Percentiles rank a stretch among this genome's conserved stretches.
Conservation (phyloP, 2,888 invertebrate genomes). For the Odontomyia ornata region DNA sequence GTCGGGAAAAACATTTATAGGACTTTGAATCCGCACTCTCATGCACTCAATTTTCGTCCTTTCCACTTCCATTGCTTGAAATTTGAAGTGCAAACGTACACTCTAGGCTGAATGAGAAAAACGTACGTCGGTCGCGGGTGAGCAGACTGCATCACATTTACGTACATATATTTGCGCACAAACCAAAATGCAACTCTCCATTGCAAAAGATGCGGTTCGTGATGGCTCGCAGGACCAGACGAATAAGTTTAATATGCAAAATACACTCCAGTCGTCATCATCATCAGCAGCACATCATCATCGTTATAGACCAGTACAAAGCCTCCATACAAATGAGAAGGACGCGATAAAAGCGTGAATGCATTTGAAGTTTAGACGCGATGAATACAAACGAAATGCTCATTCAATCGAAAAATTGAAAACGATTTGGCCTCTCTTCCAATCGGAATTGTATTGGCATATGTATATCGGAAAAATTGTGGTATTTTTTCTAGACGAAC, state of each 20-base stretch:
- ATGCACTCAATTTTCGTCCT: neutral
- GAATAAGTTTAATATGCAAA: slow-evolving; percentile 38
- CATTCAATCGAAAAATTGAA: slow-evolving; percentile 22
- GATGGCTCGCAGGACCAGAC: slow-evolving; percentile 5
- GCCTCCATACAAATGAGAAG: neutral
- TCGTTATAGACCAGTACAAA: neutral
- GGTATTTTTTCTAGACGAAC: too few species aligned
- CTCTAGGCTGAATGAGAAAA: too few species aligned
- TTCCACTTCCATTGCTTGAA: neutral
- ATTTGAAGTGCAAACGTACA: neutral
- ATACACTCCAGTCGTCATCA: slow-evolving; percentile 21
- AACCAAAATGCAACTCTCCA: slow-evolving; percentile 20
- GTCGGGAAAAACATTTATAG: slow-evolving; percentile 21
- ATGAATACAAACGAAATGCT: neutral
- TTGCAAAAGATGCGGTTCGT: slow-evolving; percentile 14
- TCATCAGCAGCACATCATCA: neutral
- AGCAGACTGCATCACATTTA: too few species aligned
- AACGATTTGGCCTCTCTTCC: slow-evolving; percentile 25
- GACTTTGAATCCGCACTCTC: neutral
- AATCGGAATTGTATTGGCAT: too few species aligned
- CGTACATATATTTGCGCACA: slow-evolving; percentile 1
- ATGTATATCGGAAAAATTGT: too few species aligned
- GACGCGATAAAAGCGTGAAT: neutral
- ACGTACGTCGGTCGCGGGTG: too few species aligned
- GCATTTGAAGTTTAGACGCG: neutral